Evolutionary conservation across 2,888 invertebrate species (phyloP).

Genomic region (Altica lythri): DNA sequence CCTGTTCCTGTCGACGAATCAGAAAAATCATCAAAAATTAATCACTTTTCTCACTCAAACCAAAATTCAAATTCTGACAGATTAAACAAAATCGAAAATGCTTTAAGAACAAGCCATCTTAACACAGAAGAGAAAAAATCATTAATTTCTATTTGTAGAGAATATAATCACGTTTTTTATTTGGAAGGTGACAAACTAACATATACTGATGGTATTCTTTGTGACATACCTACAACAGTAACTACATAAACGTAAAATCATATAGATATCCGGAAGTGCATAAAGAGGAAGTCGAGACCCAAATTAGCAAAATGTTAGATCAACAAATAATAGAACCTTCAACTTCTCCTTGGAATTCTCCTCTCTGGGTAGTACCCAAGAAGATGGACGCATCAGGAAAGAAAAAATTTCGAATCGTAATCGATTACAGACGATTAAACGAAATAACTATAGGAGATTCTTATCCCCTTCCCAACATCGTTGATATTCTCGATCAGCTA

Average conservation of each 20-base stretch:
- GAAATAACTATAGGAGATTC: constrained; percentile 49
- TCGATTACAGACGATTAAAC: constrained; percentile 46
- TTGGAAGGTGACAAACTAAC: constrained; percentile 38
- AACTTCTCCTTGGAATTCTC: constrained; percentile 9
- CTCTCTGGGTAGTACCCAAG: constrained; percentile 8
- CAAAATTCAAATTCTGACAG: constrained; percentile 7
- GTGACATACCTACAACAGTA: constrained; percentile 36
- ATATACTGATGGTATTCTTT: constrained; percentile 35
- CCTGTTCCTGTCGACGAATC: background rate
- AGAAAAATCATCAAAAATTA: background rate
- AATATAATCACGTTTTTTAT: constrained; percentile 40
- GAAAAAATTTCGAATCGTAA: constrained; percentile 32
- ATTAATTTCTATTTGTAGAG: constrained; percentile 35
- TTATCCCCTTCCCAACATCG: constrained; percentile 50
- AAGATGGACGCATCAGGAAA: constrained; percentile 4
- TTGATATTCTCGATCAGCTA: constrained; percentile 50
- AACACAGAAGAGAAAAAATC: constrained; percentile 40
- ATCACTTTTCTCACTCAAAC: background rate
- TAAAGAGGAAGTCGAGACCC: constrained; percentile 16
- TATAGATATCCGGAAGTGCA: constrained; percentile 18
- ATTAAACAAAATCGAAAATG: constrained; percentile 3
- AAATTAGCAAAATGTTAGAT: constrained; percentile 16
- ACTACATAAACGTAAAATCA: constrained; percentile 11
- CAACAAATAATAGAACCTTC: constrained; percentile 13
- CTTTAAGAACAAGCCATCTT: constrained; percentile 31